Base-by-base conservation (phyloP, 2,113 vertebrate species). In the Ranitomeya variabilis region DNA sequence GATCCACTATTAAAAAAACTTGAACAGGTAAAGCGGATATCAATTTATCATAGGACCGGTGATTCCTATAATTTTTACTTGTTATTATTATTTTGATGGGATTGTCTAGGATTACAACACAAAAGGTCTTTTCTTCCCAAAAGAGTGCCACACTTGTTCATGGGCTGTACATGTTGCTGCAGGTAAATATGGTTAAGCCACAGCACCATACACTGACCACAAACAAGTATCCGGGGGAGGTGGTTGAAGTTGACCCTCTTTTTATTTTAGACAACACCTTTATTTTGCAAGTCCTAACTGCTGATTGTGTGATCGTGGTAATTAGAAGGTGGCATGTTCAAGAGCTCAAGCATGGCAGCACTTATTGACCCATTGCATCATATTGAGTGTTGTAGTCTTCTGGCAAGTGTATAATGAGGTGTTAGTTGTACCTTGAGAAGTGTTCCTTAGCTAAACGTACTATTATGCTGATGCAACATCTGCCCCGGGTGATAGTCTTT, bases 1-100 rank as follows among this genome's bases (percentile, higher is more conserved):
- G 91, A 95, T 82, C 92, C 95, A 3, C 92, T 98, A 85, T 92
- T 93, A 76, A 93, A 94, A 87, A 97, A 96, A 90, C 95, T 99
- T 4, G 96, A 98, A 82, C 95, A 99, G 96, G 97, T 98, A 93
- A 88, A 84, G 0, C 59, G 26, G n/a, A 55, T 55, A 19, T 52
- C 10, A 19, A 86, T 86, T 69, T 71, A 55, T 54, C 15, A 71
- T 7, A 19, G 83, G 14, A n/a, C 55, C n/a, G 37, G 45, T n/a
- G 59, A 45, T 19, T 31, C 80, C 26, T 52, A 10, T 21, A 52
- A 11, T 7, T 11, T 67, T 67, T 26, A 80, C 51, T 55, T n/a
- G 55, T 4, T 78, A 52, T n/a, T 78, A 54, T n/a, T 21, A 55
- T 78, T 4, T 23, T 73, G 26, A 57, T 11, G 55, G 55, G 8